These are phyloP conservation scores for Bombus haemorrhoidalis DNA, from an alignment of 1,140 invertebrate genomes.

Conservation along the genomic window DNA sequence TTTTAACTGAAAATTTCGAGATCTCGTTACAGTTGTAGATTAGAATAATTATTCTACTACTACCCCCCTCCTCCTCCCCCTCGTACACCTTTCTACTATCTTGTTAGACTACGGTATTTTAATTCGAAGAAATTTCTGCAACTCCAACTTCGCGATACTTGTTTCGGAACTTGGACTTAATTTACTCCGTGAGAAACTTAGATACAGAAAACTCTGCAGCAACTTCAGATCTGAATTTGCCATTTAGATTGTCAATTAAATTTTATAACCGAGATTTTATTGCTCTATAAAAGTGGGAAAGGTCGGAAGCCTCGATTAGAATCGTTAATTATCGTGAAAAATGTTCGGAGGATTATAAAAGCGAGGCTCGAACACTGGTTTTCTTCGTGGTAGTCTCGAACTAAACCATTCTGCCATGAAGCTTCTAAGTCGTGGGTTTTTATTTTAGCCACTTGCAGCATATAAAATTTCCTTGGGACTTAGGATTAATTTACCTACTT, in stretches of 20 bases:
- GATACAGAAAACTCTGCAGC: background rate
- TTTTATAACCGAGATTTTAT: background rate
- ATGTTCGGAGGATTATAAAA: too few relatives aligned
- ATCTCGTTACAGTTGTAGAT: background rate
- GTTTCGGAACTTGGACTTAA: background rate
- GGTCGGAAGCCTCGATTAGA: too few relatives aligned
- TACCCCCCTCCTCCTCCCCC: accelerated
- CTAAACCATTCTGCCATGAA: too few relatives aligned
- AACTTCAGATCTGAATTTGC: background rate
- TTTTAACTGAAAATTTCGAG: too few relatives aligned
- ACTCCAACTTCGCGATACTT: background rate
- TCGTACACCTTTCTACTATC: background rate
- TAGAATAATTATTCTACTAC: background rate
- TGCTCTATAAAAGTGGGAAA: background rate
- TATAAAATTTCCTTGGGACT: background rate
- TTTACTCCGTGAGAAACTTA: background rate
- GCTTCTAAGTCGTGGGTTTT: too few relatives aligned
- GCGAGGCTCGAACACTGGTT: background rate
- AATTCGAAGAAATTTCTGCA: background rate
- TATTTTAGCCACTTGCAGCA: background rate
- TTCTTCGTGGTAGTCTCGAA: too few relatives aligned
- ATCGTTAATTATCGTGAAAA: too few relatives aligned
- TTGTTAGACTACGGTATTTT: background rate
- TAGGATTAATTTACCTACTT: background rate
- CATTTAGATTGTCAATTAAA: background rate